Base-by-base conservation (phyloP, 2,797 vertebrate species). In the Eleutherodactylus coqui region DNA sequence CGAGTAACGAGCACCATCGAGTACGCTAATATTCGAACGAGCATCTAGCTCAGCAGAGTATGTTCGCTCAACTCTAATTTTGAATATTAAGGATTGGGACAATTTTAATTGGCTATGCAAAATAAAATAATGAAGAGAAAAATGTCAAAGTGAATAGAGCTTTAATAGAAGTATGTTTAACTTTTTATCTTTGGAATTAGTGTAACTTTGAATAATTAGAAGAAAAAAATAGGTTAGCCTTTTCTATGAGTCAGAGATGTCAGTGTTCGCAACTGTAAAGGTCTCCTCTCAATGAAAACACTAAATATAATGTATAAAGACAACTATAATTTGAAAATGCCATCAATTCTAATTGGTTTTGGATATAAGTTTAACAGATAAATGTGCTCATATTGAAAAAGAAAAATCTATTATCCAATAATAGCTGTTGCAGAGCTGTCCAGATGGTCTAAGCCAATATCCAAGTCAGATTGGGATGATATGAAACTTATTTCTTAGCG, bases 271-370 rank as follows among this genome's bases (percentile, higher is more conserved):
- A 53, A 55, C 36, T 77, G 32, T 58, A 77, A 78, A 78, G 53
- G 34, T 38, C 49, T 55, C 2, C 49, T 24, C 11, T 77, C 32
- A 76, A 21, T 78, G 53, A 55, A 78, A 78, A 41, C 53, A 32
- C 36, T 78, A 78, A 38, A 55, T 58, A 27, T 78, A 38, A 78
- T 78, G 43, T 58, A 38, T 58, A 58, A 78, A 38, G 51, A 58
- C 76, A 78, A 58, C 73, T 58, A 58, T 27, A 55, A 58, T 78
- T 24, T 78, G 34, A 4, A 78, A 78, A 78, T 58, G 76, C 21
- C 24, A 77, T 77, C 19, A 21, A 36, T 38, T 78, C 60, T 78
- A 78, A 78, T 78, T 78, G 53, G 36, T 60, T 58, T 32, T 78
- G 36, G 36, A 58, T 41, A 58, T 38, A 27, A 27, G 36, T 78